Percentiles rank a stretch among this genome's conserved stretches.
phyloP scores from a whole-genome alignment of 2,113 vertebrate species.

The Mesocricetus auratus region DNA sequence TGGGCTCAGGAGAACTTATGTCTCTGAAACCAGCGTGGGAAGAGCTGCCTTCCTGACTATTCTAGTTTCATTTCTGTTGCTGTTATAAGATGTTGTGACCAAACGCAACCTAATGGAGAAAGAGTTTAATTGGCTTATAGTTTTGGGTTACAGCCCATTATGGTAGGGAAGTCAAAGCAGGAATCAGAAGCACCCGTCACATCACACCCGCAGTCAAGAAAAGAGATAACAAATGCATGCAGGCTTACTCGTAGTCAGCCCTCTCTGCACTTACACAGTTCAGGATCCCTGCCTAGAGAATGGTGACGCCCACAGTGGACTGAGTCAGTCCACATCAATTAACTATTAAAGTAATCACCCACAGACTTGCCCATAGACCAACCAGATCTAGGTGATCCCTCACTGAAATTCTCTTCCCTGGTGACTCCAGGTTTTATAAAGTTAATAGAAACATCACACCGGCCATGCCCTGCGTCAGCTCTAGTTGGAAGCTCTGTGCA shows the following conservation, averaged over 20 bases:
- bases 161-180: background rate
- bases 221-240: background rate
- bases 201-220: background rate
- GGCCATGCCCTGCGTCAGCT: background rate
- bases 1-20: background rate
- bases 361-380: background rate
- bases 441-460: background rate
- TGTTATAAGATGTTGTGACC: background rate
- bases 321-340: background rate
- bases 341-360: too few species aligned
- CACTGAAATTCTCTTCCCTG: background rate
- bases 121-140: background rate
- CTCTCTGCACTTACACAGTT: background rate
- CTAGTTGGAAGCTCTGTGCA: background rate
- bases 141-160: background rate
- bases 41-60: background rate
- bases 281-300: background rate
- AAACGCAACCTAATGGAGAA: background rate
- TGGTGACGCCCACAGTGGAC: background rate
- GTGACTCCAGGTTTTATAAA: background rate
- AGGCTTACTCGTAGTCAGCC: background rate
- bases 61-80: background rate
- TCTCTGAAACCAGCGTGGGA: background rate
- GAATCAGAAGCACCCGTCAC: background rate
- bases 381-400: background rate